Evolutionary conservation across 2,797 vertebrate species (phyloP), one percentile per base, ranked within the genome.

Genomic region (Ambastaia sidthimunki): DNA sequence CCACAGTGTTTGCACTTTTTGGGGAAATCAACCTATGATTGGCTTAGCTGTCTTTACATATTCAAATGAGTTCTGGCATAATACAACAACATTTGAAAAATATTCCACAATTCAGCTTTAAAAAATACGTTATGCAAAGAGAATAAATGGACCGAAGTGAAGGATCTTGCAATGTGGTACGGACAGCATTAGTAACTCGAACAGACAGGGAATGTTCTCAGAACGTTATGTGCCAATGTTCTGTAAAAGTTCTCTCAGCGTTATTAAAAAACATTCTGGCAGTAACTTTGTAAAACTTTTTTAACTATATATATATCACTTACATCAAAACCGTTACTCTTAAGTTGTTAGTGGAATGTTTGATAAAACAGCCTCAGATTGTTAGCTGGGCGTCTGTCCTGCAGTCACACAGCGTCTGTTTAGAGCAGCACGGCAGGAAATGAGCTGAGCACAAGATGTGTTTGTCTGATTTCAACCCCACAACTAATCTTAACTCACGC

Each of bases 401-500:
- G 50, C 44, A 37, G 57, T 78, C 67, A 78, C 28, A 50, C 59
- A 31, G 25, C 28, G 13, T 70, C 74, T 77, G 63, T 68, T 77
- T 34, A 59, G 37, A 68, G 52, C 23, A 21, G 47, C 7, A 0
- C 10, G 3, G 48, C 54, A 34, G 21, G 66, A 31, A n/a, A 7
- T 31, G 41, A 28, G 18, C 48, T 21, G n/a, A 15, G 34, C 21
- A n/a, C 12, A 59, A 69, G 75, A 77, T 69, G 7, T 77, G 50
- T 59, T 77, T 16, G 6, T 77, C 16, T 69, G 65, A 68, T 77
- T 41, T 13, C 12, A 3, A 77, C 10, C 28, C 0, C 12, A 69
- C 76, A 71, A 9, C 55, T 71, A 67, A 70, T 71, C 44, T 71
- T 63, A 50, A 28, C 50, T 62, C 76, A 71, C 50, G 44, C 75